These are phyloP conservation scores for Rhinella marina DNA, from an alignment of 2,797 vertebrate species.

Conservation along the genomic window DNA sequence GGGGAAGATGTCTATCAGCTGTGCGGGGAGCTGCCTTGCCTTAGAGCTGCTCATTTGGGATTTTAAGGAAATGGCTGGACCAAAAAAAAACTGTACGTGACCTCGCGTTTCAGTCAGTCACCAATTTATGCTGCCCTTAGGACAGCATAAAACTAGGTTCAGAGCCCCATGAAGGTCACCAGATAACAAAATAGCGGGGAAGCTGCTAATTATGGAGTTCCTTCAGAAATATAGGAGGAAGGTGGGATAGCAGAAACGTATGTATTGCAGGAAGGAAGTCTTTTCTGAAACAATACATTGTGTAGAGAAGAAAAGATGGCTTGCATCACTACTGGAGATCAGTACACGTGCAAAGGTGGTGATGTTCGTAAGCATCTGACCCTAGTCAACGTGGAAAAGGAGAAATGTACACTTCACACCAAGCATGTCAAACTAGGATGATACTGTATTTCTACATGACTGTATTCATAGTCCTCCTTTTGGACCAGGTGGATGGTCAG, in stretches of 20 bases:
- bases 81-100: too few relatives aligned
- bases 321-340: conserved; percentile 6
- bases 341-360: neutral
- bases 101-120: too few relatives aligned
- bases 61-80: too few relatives aligned
- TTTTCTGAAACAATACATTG: conserved; percentile 30
- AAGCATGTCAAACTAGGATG: neutral
- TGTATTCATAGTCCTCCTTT: neutral
- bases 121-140: too few relatives aligned
- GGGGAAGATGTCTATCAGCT: too few relatives aligned
- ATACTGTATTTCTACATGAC: too few relatives aligned
- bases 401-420: neutral
- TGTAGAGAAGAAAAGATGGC: neutral
- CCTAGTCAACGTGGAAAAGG: neutral
- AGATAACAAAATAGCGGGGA: neutral
- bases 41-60: too few relatives aligned
- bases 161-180: neutral
- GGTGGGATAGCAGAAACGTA: neutral
- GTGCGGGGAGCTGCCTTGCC: too few relatives aligned
- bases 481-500: neutral
- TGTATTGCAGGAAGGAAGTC: conserved; percentile 43
- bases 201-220: conserved; percentile 26
- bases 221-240: conserved; percentile 13
- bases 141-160: too few relatives aligned
- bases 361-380: neutral